Evolutionary conservation across 2,113 vertebrate species (phyloP).

Genomic region (Engystomops pustulosus): DNA sequence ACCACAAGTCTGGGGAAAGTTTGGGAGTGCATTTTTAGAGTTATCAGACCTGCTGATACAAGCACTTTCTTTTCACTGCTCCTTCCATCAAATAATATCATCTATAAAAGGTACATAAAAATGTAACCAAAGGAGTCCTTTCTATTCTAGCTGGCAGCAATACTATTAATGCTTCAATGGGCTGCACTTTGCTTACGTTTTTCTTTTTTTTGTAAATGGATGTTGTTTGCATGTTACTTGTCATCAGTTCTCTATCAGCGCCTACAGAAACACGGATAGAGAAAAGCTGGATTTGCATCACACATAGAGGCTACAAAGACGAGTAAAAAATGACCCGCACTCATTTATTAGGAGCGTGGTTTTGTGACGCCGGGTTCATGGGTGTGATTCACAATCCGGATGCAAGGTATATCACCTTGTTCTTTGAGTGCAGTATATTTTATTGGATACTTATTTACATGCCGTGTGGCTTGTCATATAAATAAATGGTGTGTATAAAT

Average conservation of each 20-base stretch:
- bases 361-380: not conserved
- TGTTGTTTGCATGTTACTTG: not conserved
- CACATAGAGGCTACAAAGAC: not conserved
- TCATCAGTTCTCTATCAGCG: too few species aligned
- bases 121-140: not conserved
- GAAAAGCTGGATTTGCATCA: not conserved
- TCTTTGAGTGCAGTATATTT: not conserved
- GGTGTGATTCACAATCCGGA: not conserved
- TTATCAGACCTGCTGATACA: slow-evolving; percentile 7
- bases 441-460: not conserved
- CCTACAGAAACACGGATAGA: too few species aligned
- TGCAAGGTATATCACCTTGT: not conserved
- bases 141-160: not conserved
- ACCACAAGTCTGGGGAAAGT: slow-evolving; percentile 17
- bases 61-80: slow-evolving; percentile 31
- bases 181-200: not conserved
- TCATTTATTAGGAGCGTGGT: not conserved
- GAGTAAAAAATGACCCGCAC: not conserved
- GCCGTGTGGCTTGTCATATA: not conserved
- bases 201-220: not conserved
- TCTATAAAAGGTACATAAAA: slow-evolving; percentile 11
- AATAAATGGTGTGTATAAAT: not conserved
- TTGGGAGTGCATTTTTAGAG: not conserved
- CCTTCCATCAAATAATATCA: not conserved
- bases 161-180: not conserved